phyloP scores from a whole-genome alignment of 2,797 vertebrate genomes.

The Hoplostethus atlanticus region DNA sequence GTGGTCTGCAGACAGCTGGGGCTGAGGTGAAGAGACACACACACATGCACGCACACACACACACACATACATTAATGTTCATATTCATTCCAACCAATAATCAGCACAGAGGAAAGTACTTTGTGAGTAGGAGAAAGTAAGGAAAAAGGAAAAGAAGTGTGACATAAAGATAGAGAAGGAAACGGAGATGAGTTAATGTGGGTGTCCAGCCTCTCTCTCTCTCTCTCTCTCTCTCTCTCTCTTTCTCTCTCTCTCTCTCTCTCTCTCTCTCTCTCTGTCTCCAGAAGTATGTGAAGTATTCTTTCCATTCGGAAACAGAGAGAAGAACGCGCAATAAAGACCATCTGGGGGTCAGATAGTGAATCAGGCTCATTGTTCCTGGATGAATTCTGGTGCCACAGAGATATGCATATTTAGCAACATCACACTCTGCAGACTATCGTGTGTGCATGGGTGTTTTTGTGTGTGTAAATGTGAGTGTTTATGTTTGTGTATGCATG shows the following conservation, averaged over 20 bases:
- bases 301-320: constrained; percentile 70
- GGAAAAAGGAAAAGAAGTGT: constrained; percentile 3
- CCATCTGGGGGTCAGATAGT: constrained; percentile 77
- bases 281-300: constrained; percentile 80
- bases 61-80: neutral
- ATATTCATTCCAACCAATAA: constrained; percentile 17
- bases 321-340: constrained; percentile 71
- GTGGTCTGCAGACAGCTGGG: constrained; percentile 97
- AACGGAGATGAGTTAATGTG: constrained; percentile 60
- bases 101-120: constrained; percentile 27
- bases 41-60: neutral
- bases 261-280: constrained; percentile 51
- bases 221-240: constrained; percentile 38
- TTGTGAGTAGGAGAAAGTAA: constrained; percentile 12
- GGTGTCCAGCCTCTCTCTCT: constrained; percentile 60
- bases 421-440: constrained; percentile 34
- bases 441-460: constrained; percentile 31
- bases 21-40: constrained; percentile 85
- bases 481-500: constrained; percentile 33
- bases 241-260: constrained; percentile 45
- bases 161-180: constrained; percentile 37
- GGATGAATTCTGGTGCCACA: constrained; percentile 57
- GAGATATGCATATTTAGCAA: constrained; percentile 74
- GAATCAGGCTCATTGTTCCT: constrained; percentile 82
- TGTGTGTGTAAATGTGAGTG: constrained; percentile 24